Percentiles rank a stretch among this genome's conserved stretches.
Conservation (phyloP, 1,140 invertebrate species). For the Mercenaria mercenaria region DNA sequence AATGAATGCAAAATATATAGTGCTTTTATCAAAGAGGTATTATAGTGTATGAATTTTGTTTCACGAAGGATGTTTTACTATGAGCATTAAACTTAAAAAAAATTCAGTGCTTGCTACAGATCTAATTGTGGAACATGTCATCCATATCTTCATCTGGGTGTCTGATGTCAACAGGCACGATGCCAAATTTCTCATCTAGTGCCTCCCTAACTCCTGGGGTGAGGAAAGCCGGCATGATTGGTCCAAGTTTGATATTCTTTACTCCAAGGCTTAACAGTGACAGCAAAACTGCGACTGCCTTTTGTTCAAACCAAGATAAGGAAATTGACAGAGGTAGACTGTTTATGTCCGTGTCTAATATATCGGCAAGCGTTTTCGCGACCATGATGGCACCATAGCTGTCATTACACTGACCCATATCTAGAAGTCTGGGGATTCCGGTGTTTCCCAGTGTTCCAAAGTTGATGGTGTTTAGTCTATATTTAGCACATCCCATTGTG, state of each 20-base stretch:
- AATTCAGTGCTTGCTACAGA: no score
- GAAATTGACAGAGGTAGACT: conserved; percentile 72
- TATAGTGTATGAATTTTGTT: no score
- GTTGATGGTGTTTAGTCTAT: conserved; percentile 71
- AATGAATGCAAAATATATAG: no score
- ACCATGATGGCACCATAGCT: conserved; percentile 73
- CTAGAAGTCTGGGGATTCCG: conserved; percentile 75
- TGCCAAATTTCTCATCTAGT: conserved; percentile 68
- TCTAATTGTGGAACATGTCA: conserved; percentile 63
- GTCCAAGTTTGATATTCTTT: conserved; percentile 75
- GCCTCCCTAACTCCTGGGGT: conserved; percentile 68
- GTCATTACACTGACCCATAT: conserved; percentile 78
- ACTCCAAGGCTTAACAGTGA: conserved; percentile 73
- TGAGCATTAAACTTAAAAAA: no score
- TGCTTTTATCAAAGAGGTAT: no score
- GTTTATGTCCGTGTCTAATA: conserved; percentile 75
- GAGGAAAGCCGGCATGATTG: conserved; percentile 75
- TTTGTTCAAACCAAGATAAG: conserved; percentile 77
- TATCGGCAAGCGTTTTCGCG: conserved; percentile 70
- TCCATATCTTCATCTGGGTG: conserved; percentile 72
- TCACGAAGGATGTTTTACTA: no score
- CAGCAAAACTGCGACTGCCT: conserved; percentile 75
- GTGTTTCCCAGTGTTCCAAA: conserved; percentile 73
- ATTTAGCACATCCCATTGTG: conserved; percentile 78
- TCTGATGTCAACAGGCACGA: conserved; percentile 68